These are phyloP conservation scores for Drosophila melanica DNA, from an alignment of 1,140 invertebrate species.

Conservation along the genomic window DNA sequence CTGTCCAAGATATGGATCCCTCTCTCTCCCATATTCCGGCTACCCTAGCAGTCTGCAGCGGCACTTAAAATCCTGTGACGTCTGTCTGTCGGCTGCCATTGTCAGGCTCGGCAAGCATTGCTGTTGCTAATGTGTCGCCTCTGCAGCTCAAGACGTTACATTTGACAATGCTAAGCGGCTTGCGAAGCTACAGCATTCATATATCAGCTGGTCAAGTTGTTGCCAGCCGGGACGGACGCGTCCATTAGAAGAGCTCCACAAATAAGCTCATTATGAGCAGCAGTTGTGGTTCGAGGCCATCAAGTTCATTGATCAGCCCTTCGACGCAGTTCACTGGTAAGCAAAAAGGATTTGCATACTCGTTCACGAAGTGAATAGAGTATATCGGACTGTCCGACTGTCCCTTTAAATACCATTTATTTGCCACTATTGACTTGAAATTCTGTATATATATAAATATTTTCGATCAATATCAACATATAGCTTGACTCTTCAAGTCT, in stretches of 20 bases:
- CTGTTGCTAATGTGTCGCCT: constrained; percentile 58
- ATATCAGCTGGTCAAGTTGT: constrained; percentile 20
- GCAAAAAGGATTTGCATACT: too few relatives aligned
- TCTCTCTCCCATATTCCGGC: background rate
- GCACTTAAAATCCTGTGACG: constrained; percentile 43
- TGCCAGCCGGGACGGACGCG: too few relatives aligned
- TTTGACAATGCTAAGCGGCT: constrained; percentile 61
- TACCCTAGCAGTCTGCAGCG: constrained; percentile 31
- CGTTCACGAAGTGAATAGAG: too few relatives aligned
- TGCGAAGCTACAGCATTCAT: constrained; percentile 15
- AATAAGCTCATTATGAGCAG: background rate
- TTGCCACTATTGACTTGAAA: too few relatives aligned
- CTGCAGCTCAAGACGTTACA: constrained; percentile 39
- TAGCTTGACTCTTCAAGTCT: too few relatives aligned
- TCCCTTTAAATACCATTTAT: too few relatives aligned
- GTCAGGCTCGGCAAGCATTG: constrained; percentile 53
- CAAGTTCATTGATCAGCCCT: background rate
- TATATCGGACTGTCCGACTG: too few relatives aligned
- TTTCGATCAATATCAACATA: too few relatives aligned
- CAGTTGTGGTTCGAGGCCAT: background rate
- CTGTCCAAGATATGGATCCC: constrained; percentile 13
- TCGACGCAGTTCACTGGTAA: too few relatives aligned
- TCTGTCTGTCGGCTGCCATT: constrained; percentile 53
- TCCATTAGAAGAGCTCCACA: background rate
- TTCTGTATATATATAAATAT: too few relatives aligned